Conservation (phyloP, 2,797 vertebrate species). For the Mionectes olivaceus region DNA sequence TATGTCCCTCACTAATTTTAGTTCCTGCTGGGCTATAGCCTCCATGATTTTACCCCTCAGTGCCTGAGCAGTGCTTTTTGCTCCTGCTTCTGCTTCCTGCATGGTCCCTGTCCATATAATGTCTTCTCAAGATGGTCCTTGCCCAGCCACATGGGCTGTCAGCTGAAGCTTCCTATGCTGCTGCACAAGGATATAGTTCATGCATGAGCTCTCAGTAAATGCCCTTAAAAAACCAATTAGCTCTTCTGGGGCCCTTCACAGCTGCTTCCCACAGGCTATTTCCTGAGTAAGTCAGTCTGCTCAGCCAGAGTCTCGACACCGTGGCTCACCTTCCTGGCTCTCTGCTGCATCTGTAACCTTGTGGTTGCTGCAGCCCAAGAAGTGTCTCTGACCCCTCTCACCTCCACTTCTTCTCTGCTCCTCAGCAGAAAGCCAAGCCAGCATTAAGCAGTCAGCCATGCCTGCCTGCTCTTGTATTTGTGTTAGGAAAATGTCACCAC, state of each 20-base stretch:
- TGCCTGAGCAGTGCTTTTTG: neutral
- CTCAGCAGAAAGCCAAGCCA: neutral
- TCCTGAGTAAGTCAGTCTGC: neutral
- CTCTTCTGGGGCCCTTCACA: neutral
- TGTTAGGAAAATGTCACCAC: neutral
- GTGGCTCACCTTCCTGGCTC: neutral
- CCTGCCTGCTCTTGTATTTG: neutral
- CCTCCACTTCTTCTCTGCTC: neutral
- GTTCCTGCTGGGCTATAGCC: neutral
- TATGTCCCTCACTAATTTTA: neutral
- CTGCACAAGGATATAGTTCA: neutral
- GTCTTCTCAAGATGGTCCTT: neutral
- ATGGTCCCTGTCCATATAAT: neutral
- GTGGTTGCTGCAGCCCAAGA: neutral
- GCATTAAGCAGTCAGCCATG: neutral
- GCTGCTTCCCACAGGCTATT: neutral
- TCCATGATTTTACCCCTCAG: neutral
- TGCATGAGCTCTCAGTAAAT: neutral
- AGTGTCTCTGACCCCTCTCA: neutral
- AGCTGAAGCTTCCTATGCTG: neutral
- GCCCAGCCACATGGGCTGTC: neutral
- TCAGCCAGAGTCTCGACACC: neutral
- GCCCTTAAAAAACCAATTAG: neutral
- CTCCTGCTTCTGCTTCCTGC: neutral
- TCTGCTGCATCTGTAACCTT: neutral